Evolutionary conservation across 2,113 vertebrate species (phyloP).

Genomic region (Vireo altiloquus): DNA sequence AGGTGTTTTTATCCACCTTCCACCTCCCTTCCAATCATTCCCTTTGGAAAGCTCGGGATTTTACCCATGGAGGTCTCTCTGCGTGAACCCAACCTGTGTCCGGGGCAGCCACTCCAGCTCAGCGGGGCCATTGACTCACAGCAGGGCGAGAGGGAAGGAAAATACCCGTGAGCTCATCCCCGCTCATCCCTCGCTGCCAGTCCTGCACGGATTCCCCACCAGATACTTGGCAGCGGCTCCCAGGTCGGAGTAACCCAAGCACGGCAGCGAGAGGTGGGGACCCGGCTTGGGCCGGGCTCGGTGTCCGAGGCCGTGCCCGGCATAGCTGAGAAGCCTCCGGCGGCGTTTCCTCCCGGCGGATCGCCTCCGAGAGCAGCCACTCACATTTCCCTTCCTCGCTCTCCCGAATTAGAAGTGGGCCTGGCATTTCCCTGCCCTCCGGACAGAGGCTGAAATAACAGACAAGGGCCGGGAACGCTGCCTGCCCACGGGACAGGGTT

Average conservation of each 20-base stretch:
- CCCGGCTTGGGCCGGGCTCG: not conserved
- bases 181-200: not conserved
- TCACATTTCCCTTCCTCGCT: slow-evolving; percentile 35
- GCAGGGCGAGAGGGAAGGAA: not conserved
- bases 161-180: slow-evolving; percentile 50
- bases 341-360: not conserved
- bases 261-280: not conserved
- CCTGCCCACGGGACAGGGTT: not conserved
- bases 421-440: slow-evolving; percentile 15
- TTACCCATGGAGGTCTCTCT: not conserved
- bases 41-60: not conserved
- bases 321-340: not conserved
- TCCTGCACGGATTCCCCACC: slow-evolving; percentile 21
- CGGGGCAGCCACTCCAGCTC: not conserved
- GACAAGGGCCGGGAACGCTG: not conserved
- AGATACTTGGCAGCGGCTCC: not conserved
- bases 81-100: not conserved
- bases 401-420: slow-evolving; percentile 34
- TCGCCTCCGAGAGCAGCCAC: not conserved
- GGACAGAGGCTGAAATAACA: slow-evolving; percentile 49
- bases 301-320: not conserved
- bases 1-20: not conserved
- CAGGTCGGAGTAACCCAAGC: not conserved
- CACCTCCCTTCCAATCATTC: not conserved
- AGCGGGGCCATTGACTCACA: not conserved